phyloP scores from a whole-genome alignment of 2,113 vertebrate genomes.

The Pollimyrus isidori region DNA sequence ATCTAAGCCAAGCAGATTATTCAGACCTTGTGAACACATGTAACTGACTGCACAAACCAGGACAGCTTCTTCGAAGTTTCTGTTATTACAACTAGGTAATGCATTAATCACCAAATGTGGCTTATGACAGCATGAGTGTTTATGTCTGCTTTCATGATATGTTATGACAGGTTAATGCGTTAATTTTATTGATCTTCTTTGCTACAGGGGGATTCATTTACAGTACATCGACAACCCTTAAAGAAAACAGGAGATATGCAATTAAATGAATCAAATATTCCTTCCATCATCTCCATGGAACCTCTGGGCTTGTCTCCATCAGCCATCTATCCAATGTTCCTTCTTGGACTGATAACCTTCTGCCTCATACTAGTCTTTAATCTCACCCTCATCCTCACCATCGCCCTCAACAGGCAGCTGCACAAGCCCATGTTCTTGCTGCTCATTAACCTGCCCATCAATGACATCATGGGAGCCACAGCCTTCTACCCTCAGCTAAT shows the following conservation, averaged over 20 bases:
- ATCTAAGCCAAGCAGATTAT: too few relatives aligned
- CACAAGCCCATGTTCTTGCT: too few relatives aligned
- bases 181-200: not conserved
- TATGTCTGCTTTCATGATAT: not conserved
- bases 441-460: too few relatives aligned
- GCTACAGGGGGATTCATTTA: not conserved
- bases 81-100: not conserved
- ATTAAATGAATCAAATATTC: not conserved
- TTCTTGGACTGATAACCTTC: constrained; percentile 8
- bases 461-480: too few relatives aligned
- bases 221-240: not conserved
- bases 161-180: not conserved
- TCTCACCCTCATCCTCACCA: constrained; percentile 5
- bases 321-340: not conserved
- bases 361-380: constrained; percentile 20
- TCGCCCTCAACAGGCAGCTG: not conserved
- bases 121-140: not conserved
- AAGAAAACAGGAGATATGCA: not conserved
- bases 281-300: not conserved
- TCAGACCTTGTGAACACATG: too few relatives aligned
- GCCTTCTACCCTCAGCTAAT: too few relatives aligned
- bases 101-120: not conserved
- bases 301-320: constrained; percentile 7
- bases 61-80: too few relatives aligned
- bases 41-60: too few relatives aligned